These are phyloP conservation scores for Furcula furcula DNA, from an alignment of 2,888 invertebrate genomes.

Conservation along the genomic window DNA sequence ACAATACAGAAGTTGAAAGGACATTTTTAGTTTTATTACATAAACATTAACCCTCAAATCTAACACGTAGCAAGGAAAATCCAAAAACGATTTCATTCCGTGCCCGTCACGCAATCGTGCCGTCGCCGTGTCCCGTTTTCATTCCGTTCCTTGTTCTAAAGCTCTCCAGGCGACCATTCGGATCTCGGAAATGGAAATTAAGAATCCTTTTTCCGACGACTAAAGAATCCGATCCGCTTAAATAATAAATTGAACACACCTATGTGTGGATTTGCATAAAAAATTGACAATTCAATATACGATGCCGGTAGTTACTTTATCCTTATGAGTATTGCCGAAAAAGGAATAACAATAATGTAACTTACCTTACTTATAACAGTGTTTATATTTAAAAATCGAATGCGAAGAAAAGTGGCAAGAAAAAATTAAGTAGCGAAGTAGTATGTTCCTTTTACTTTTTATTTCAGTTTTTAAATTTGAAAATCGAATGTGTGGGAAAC, in stretches of 20 bases:
- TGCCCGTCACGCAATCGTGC: conserved; percentile 12
- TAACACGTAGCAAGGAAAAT: conserved; percentile 16
- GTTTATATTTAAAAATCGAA: conserved; percentile 21
- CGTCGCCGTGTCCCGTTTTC: not conserved
- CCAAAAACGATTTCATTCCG: conserved; percentile 6
- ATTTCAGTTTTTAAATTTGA: no score
- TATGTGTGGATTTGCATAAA: conserved; percentile 58
- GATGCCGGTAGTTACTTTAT: conserved; percentile 24
- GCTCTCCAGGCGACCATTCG: conserved; percentile 29
- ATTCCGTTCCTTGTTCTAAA: conserved; percentile 15
- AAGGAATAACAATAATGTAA: conserved; percentile 18
- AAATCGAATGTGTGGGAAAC: no score
- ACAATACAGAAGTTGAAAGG: no score
- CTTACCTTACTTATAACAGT: conserved; percentile 24
- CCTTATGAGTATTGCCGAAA: conserved; percentile 12
- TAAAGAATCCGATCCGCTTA: conserved; percentile 28
- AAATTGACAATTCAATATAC: conserved; percentile 51
- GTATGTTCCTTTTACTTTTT: no score
- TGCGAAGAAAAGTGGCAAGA: no score
- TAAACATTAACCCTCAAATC: no score
- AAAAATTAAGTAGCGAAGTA: no score
- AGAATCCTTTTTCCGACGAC: conserved; percentile 39
- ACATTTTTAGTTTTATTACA: no score
- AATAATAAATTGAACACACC: conserved; percentile 55
- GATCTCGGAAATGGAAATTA: conserved; percentile 54